These are phyloP conservation scores for Nothobranchius furzeri DNA, from an alignment of 2,113 vertebrate species.

Conservation along the genomic window DNA sequence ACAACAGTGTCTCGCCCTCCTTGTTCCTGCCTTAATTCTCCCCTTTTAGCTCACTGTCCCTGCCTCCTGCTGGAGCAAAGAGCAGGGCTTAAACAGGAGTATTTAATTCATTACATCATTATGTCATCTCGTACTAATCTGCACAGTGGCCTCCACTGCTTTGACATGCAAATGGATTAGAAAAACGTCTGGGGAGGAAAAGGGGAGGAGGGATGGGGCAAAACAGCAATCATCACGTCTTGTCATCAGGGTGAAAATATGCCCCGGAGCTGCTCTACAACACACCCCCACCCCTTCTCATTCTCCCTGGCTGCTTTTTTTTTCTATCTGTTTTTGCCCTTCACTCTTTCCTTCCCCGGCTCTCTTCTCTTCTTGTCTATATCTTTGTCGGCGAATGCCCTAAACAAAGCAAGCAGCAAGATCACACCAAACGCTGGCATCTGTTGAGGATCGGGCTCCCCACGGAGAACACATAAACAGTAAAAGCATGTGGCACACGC, in stretches of 20 bases:
- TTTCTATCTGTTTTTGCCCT: conserved; percentile 62
- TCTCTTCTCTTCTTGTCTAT: conserved; percentile 58
- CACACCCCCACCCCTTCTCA: conserved; percentile 39
- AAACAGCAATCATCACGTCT: conserved; percentile 90
- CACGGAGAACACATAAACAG: conserved; percentile 85
- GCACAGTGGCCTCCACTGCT: conserved; percentile 86
- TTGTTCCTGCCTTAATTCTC: conserved; percentile 33
- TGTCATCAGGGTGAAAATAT: conserved; percentile 86
- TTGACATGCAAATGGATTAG: conserved; percentile 92
- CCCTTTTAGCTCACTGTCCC: conserved; percentile 31
- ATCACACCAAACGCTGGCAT: conserved; percentile 86
- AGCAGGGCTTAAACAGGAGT: conserved; percentile 81
- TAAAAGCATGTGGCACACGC: conserved; percentile 77
- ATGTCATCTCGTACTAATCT: conserved; percentile 94
- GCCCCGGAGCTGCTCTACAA: conserved; percentile 69
- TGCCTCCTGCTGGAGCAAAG: conserved; percentile 52
- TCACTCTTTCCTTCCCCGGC: conserved; percentile 49
- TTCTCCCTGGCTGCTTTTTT: conserved; percentile 74
- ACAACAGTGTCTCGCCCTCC: conserved; percentile 18
- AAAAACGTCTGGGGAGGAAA: conserved; percentile 80
- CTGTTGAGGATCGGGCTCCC: conserved; percentile 88
- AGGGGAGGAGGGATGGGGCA: conserved; percentile 72
- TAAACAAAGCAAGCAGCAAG: conserved; percentile 81
- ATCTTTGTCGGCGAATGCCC: conserved; percentile 70
- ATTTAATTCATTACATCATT: conserved; percentile 96